phyloP scores from a whole-genome alignment of 2,888 invertebrate species.

The Aromia moschata region DNA sequence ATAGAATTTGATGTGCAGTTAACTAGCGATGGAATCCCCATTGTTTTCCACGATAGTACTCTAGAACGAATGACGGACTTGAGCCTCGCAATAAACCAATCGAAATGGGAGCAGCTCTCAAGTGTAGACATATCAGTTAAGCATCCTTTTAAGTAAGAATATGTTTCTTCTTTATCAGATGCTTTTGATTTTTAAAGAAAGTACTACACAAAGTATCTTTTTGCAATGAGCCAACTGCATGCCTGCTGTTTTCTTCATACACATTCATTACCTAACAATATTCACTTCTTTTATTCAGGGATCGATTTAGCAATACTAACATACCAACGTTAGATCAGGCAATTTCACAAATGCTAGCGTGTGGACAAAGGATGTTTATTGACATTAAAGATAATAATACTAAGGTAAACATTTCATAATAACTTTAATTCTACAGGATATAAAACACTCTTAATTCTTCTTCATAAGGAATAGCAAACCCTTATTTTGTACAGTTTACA shows the following conservation, averaged over 20 bases:
- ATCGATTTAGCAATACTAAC: slow-evolving; percentile 68
- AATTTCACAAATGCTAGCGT: slow-evolving; percentile 71
- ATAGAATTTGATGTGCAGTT: slow-evolving; percentile 82
- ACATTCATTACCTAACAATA: slow-evolving; percentile 9
- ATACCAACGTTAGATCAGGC: slow-evolving; percentile 78
- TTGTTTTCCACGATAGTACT: slow-evolving; percentile 80
- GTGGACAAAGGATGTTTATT: slow-evolving; percentile 78
- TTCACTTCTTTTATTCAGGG: slow-evolving; percentile 62
- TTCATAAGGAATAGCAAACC: too few relatives aligned
- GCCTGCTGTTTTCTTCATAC: slow-evolving; percentile 8
- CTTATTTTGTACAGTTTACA: too few relatives aligned
- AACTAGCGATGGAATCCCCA: slow-evolving; percentile 77
- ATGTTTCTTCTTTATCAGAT: neutral
- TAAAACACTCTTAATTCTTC: too few relatives aligned
- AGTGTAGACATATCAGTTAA: slow-evolving; percentile 73
- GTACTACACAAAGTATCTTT: neutral
- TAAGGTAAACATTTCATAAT: slow-evolving; percentile 62
- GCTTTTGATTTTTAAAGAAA: neutral
- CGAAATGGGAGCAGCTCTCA: slow-evolving; percentile 72
- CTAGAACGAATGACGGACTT: slow-evolving; percentile 73
- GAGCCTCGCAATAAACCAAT: slow-evolving; percentile 65
- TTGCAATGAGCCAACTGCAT: neutral
- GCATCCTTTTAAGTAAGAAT: slow-evolving; percentile 72
- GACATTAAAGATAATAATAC: slow-evolving; percentile 78
- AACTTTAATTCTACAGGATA: too few relatives aligned